phyloP scores from a whole-genome alignment of 2,797 vertebrate genomes.

The Parotocinclus haroldoi region DNA sequence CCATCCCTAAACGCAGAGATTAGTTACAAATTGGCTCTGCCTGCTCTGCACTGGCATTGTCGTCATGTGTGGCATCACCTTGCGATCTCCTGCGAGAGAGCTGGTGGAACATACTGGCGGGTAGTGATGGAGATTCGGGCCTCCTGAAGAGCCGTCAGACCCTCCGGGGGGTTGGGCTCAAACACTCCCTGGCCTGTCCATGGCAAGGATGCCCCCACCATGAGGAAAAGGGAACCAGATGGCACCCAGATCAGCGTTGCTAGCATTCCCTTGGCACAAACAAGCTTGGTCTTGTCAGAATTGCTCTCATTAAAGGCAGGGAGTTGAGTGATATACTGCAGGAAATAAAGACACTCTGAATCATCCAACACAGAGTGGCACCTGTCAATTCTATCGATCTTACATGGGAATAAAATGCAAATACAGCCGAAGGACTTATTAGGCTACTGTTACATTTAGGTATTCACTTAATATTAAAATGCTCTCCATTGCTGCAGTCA shows the following conservation, averaged over 20 bases:
- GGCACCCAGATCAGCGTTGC: slow-evolving; percentile 56
- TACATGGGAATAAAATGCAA: slow-evolving; percentile 9
- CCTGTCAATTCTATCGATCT: slow-evolving; percentile 3
- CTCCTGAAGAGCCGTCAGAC: slow-evolving; percentile 46
- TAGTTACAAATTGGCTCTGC: slow-evolving; percentile 23
- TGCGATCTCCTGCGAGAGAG: slow-evolving; percentile 43
- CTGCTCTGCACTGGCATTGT: slow-evolving; percentile 47
- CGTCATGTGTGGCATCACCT: slow-evolving; percentile 51
- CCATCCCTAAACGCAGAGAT: neutral
- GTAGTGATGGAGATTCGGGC: slow-evolving; percentile 44
- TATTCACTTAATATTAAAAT: no score
- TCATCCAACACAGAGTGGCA: slow-evolving; percentile 37
- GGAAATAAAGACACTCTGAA: slow-evolving; percentile 40
- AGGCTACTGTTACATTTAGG: no score
- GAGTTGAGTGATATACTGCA: slow-evolving; percentile 44
- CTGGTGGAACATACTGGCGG: slow-evolving; percentile 43
- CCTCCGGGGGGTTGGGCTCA: slow-evolving; percentile 53
- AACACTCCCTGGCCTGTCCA: slow-evolving; percentile 53
- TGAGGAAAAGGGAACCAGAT: slow-evolving; percentile 58
- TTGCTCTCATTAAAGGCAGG: slow-evolving; percentile 50
- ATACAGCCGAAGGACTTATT: neutral
- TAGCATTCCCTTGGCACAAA: slow-evolving; percentile 61
- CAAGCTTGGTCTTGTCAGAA: slow-evolving; percentile 63
- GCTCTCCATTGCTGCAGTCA: no score
- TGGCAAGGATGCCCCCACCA: slow-evolving; percentile 47